A percentile compares a stretch with the other conserved stretches of the same genome.
Conservation (phyloP, 2,113 vertebrate genomes). For the Ploceus nigricollis region DNA sequence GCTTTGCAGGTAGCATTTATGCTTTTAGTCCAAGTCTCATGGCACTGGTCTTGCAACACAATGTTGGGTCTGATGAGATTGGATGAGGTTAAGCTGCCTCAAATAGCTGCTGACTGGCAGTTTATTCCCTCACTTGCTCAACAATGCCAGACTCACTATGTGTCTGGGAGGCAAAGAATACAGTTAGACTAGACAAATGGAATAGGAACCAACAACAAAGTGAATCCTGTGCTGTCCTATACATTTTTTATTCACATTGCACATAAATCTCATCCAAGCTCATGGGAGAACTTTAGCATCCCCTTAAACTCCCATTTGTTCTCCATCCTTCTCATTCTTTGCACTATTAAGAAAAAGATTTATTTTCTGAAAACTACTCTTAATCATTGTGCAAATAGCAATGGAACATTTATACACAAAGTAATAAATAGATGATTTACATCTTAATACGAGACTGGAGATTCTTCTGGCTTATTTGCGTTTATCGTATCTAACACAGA, state of each 20-base stretch:
- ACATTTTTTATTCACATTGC: conserved; percentile 50
- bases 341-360: conserved; percentile 48
- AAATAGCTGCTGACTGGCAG: conserved; percentile 33
- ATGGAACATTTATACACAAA: conserved; percentile 35
- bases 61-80: not conserved
- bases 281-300: conserved; percentile 36
- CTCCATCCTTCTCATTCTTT: conserved; percentile 35
- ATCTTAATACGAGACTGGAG: not conserved
- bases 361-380: conserved; percentile 44
- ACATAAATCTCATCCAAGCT: conserved; percentile 51
- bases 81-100: conserved; percentile 35
- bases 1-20: not conserved
- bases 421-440: conserved; percentile 32
- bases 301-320: conserved; percentile 41
- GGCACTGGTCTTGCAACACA: conserved; percentile 5
- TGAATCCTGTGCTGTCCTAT: conserved; percentile 13
- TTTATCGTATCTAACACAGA: conserved; percentile 12
- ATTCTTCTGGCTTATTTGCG: conserved; percentile 14
- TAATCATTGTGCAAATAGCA: conserved; percentile 54
- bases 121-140: conserved; percentile 11
- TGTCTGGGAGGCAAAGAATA: conserved; percentile 36
- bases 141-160: not conserved
- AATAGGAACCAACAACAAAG: conserved; percentile 25
- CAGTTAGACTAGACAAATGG: conserved; percentile 37
- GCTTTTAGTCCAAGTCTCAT: not conserved